Evolutionary conservation across 2,113 vertebrate genomes (phyloP), one percentile per base, ranked within the genome.

Genomic region (Xenotilapia flavipinnis): DNA sequence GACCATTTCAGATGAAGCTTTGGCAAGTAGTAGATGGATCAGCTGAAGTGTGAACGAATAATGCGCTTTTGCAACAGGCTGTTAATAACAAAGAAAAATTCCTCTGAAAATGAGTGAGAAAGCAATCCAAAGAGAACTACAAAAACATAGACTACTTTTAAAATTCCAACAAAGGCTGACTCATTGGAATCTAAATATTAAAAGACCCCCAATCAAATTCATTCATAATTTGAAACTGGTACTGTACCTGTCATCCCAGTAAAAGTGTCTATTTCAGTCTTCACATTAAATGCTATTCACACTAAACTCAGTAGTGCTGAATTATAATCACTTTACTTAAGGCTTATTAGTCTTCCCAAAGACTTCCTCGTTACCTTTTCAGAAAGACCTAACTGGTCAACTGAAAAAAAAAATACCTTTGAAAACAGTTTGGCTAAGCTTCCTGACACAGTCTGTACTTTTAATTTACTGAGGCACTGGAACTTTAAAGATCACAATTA

Each of bases 171-270:
- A 62, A 62, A 19, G 58, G 5, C 58, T 36, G 56, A 28, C 58
- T 62, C 58, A 33, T 36, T 65, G 10, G 19, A 38, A 65, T 65
- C 17, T n/a, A 38, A 7, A 65, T 38, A 38, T 36, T 33, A 36
- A 62, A 62, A 62, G 9, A 36, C 31, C 31, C 26, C 3, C 9
- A 62, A 62, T 62, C 28, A 68, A 21, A 68, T 38, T 68, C 6
- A 40, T 68, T n/a, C 33, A 40, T 8, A 68, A 21, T 0, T 0
- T n/a, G 4, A 68, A 3, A 8, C 33, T 13, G 19, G n/a, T 68
- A 68, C 4, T 36, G 31, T n/a, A 62, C 19, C 0, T 13, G 19
- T 38, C n/a, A 68, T 13, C 19, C 7, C 36, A 68, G 19, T 68
- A 40, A 68, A 40, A 68, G 11, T 8, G 33, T 40, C 5, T 14